Evolutionary conservation across 1,140 invertebrate genomes (phyloP), one percentile per base, ranked within the genome.

Genomic region (Euwallacea similis): DNA sequence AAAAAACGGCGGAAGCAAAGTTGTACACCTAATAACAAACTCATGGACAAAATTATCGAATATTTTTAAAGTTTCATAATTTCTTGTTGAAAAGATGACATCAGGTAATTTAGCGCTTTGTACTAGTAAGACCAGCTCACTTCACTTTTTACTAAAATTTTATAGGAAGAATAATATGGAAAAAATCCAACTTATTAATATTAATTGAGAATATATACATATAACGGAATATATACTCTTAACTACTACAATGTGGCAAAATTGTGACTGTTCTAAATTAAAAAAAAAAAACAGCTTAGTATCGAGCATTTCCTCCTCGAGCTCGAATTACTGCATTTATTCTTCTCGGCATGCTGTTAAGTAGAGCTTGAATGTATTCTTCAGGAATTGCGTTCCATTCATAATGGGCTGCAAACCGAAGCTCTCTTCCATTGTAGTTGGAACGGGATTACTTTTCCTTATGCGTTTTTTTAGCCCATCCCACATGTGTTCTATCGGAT

Each of bases 271-370:
- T 42, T 41, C 33, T 21, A 2, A 62, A 4, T 13, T 16, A 62
- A 62, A 41, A n/a, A n/a, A n/a, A 62, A 62, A 41, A 43, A 41
- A 46, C 11, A 42, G 60, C 2, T 62, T 64, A 64, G 3, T n/a
- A n/a, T n/a, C n/a, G n/a, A n/a, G 44, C 9, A 66, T 68, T 60
- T 56, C 42, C 42, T 15, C 56, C 66, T 43, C 10, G 55, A 61
- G 66, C 33, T 61, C 66, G 6, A 68, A 47, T 68, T 68, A 61
- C 55, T 42, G 66, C 66, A 42, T 60, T 47, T 33, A 68, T 60
- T 16, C 43, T 68, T 53, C 68, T 69, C 33, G 15, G 58, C 67
- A 63, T 69, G 68, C 59, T 69, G 10, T 33, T 53, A 41, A 53
- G 33, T 44, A 69, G 66, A 69, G 7, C 33, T 69, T 69, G 55